Evolutionary conservation across 2,888 invertebrate genomes (phyloP).

Genomic region (Callinectes sapidus): DNA sequence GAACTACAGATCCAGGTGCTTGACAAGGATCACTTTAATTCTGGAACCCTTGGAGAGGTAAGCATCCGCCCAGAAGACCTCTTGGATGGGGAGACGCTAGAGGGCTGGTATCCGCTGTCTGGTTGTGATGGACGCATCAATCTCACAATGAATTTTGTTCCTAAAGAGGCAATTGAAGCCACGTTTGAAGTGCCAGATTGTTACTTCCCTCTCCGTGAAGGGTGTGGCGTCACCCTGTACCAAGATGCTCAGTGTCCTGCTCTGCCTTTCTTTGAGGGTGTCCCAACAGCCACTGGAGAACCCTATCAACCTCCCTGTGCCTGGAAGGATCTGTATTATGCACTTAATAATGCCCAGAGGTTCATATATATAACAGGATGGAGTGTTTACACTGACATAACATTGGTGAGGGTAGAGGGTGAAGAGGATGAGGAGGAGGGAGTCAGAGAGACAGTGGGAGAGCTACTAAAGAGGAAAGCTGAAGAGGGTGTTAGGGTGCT

Average conservation of each 20-base stretch:
- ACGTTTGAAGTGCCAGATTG: conserved; percentile 71
- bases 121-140: conserved; percentile 72
- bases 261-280: conserved; percentile 67
- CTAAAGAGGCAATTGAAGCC: conserved; percentile 70
- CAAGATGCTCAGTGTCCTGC: conserved; percentile 73
- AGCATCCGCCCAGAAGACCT: conserved; percentile 66
- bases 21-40: conserved; percentile 71
- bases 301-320: conserved; percentile 70
- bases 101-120: conserved; percentile 71
- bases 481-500: conserved; percentile 73
- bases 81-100: conserved; percentile 64
- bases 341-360: conserved; percentile 67
- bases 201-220: conserved; percentile 71
- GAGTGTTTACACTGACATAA: conserved; percentile 72
- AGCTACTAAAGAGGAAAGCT: conserved; percentile 72
- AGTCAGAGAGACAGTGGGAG: conserved; percentile 69
- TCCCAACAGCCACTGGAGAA: conserved; percentile 59
- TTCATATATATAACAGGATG: conserved; percentile 73
- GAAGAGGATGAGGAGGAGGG: conserved; percentile 67
- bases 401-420: conserved; percentile 65
- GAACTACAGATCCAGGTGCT: conserved; percentile 66
- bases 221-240: conserved; percentile 69
- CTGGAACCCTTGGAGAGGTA: conserved; percentile 62
- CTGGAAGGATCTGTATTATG: conserved; percentile 72
- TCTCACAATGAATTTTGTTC: conserved; percentile 69